Evolutionary conservation across 2,113 vertebrate genomes (phyloP).

Genomic region (Zosterops hypoxanthus): DNA sequence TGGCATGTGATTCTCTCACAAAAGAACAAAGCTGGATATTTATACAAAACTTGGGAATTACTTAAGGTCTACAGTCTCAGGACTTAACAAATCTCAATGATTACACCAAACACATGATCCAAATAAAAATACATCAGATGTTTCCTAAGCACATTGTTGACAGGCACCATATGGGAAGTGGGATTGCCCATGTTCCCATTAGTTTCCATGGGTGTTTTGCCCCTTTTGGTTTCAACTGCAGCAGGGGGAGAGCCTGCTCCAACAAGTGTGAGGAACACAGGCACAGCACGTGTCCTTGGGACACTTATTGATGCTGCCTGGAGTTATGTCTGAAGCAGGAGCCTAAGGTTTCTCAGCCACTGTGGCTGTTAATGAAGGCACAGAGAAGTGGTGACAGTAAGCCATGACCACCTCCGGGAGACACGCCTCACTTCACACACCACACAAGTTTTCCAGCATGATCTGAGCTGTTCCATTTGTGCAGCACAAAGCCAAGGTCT

Average conservation of each 20-base stretch:
- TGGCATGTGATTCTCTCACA: neutral
- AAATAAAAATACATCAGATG: slow-evolving; percentile 38
- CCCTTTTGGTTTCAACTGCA: neutral
- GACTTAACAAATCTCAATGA: slow-evolving; percentile 3
- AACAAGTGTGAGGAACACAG: neutral
- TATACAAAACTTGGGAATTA: slow-evolving; percentile 25
- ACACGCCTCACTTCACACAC: fast-evolving
- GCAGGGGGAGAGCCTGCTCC: neutral
- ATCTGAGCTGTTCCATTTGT: neutral
- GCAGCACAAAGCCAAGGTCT: neutral
- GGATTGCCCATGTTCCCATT: slow-evolving; percentile 15
- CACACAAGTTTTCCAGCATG: neutral
- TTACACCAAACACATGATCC: slow-evolving; percentile 2
- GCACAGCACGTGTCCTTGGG: neutral
- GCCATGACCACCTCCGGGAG: neutral
- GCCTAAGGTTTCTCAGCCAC: neutral
- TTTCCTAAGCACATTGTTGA: slow-evolving; percentile 22
- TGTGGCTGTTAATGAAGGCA: neutral
- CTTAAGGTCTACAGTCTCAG: neutral
- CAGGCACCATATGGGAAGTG: slow-evolving; percentile 69
- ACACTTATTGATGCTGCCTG: neutral
- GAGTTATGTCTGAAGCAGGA: neutral
- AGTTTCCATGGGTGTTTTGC: neutral
- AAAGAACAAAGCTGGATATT: slow-evolving; percentile 46
- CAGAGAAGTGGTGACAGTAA: fast-evolving